These are phyloP conservation scores for Ophion ellenae DNA, from an alignment of 2,888 invertebrate genomes.

Conservation along the genomic window DNA sequence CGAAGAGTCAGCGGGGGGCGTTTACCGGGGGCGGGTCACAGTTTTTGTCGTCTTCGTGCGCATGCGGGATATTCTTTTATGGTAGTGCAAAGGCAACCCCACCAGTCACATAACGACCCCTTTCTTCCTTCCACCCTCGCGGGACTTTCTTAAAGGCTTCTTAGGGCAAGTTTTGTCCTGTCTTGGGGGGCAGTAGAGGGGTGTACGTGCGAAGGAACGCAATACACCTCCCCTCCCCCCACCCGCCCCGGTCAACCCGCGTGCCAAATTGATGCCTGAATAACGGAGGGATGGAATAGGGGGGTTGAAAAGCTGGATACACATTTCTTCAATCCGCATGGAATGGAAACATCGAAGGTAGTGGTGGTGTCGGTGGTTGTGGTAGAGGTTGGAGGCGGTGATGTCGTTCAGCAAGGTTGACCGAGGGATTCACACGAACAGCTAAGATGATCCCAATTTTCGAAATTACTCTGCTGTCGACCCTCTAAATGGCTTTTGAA, in stretches of 20 bases:
- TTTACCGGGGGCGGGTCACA: slow-evolving; percentile 81
- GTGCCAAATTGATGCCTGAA: slow-evolving; percentile 47
- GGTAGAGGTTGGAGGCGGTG: slow-evolving; percentile 20
- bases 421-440: slow-evolving; percentile 47
- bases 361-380: slow-evolving; percentile 33
- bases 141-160: slow-evolving; percentile 83
- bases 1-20: slow-evolving; percentile 74
- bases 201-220: slow-evolving; percentile 34
- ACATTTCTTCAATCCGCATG: slow-evolving; percentile 36
- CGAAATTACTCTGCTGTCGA: slow-evolving; percentile 24
- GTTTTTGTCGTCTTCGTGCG: slow-evolving; percentile 79
- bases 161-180: slow-evolving; percentile 82
- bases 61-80: slow-evolving; percentile 82
- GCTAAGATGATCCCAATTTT: slow-evolving; percentile 45
- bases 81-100: slow-evolving; percentile 67
- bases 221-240: slow-evolving; percentile 2
- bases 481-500: neutral
- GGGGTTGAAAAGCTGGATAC: slow-evolving; percentile 49
- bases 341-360: slow-evolving; percentile 51
- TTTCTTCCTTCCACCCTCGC: slow-evolving; percentile 70
- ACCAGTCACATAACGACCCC: slow-evolving; percentile 61
- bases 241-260: slow-evolving; percentile 9
- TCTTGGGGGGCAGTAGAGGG: slow-evolving; percentile 58
- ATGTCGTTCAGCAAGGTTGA: slow-evolving; percentile 43
- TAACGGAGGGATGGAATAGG: slow-evolving; percentile 44